Evolutionary conservation across 2,888 invertebrate species (phyloP), one percentile per base, ranked within the genome.

Genomic region (Lycophotia porphyrea): DNA sequence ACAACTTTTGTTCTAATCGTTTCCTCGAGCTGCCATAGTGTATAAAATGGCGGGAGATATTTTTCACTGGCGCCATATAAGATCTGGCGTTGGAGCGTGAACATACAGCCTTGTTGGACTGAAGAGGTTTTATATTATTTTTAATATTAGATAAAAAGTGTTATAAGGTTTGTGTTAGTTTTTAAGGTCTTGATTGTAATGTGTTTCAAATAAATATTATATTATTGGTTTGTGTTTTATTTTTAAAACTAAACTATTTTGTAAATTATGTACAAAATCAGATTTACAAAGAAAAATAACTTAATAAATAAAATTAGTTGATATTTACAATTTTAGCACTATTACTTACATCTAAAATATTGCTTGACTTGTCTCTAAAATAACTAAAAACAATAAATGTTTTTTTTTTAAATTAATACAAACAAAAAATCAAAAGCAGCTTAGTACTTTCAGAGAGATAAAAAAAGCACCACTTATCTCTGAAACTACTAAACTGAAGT

Each of bases 41-140:
- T 90, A 90, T 88, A 82, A 89, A 88, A 91, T 89, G 84, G 74
- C 77, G 80, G 76, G 74, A 69, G 80, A 80, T 78, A 71, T 80
- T 87, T 88, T 88, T 86, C 78, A 78, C 83, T 78, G 75, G 67
- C 87, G 88, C 86, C 91, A 92, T 91, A 91, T 83, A 75, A 66
- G 67, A 81, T 84, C 67, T 76, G 83, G 70, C 85, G 78, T 70
- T 76, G 88, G 68, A 78, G 71, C 74, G 83, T 73, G 11, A 82
- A 80, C 80, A 68, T 76, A 73, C 78, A 84, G 71, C 61, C 58
- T 75, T 13, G 55, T 63, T 55, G 55, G 44, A 34, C n/a, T 44
- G 61, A n/a, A 67, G 44, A 71, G 68, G 63, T 71, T 71, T 69
- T 18, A 27, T 70, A n/a, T 27, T 63, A 24, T 11, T 78, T 75